Evolutionary conservation across 30 jellyfish, hydroid and myxozoan species (phyloP), one percentile per base, ranked within the genome.

Genomic region (Rhopilema esculentum): DNA sequence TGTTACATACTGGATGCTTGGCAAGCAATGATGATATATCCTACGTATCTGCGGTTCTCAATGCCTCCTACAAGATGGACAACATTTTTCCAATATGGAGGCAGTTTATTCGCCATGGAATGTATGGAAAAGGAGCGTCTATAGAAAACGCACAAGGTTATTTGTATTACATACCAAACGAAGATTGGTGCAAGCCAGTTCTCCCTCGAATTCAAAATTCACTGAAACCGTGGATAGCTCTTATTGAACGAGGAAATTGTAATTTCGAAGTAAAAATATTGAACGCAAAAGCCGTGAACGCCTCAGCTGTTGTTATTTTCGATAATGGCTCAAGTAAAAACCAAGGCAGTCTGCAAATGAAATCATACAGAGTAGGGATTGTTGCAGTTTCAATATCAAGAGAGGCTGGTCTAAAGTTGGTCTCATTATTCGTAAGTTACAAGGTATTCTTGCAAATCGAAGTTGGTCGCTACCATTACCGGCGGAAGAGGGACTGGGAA

Each of bases 301-400:
- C 97, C 71, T 83, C 98, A 30, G 98, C 97, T 73, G 98, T 89
- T 50, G 72, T 94, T 9, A 75, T 94, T 52, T 89, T 57, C 86
- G 78, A 89, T 76, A 84, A 85, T 53, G 84, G 25, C 49, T 85
- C 94, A 16, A 57, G 64, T 30, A 32, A 51, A 19, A 1, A 17
- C 52, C 84, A 21, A 4, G 53, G 77, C 27, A 51, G 48, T 1
- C 22, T 66, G 53, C 32, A 77, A 6, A 62, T 85, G 89, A 61
- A 16, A n/a, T 66, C 82, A 18, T 75, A 89, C 61, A 87, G 89
- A 12, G 80, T 66, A 21, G 95, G 87, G 19, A 67, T 85, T 24
- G 94, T 85, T 4, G 93, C 98, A 16, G 97, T 94, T 16, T 84
- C 91, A 19, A 85, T 94, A 32, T 1, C 85, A 0, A 79, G 32